Conservation (phyloP, 1,140 invertebrate genomes). For the Drosophila grimshawi region DNA sequence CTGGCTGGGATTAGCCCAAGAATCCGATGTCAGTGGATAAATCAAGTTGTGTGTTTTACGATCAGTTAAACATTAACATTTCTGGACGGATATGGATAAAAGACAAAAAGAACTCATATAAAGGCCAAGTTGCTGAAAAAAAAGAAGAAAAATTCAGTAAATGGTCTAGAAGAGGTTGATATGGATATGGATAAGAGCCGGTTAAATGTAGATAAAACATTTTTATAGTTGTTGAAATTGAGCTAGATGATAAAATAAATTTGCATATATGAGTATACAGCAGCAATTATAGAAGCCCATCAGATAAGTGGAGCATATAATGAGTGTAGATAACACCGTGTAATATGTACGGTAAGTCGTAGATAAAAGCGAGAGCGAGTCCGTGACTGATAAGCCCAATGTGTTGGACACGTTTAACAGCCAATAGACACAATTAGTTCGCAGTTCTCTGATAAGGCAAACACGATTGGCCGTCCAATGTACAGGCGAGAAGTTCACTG, state of each 20-base stretch:
- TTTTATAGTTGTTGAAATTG: neutral
- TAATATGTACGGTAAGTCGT: neutral
- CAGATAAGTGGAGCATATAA: neutral
- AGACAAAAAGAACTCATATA: slow-evolving; percentile 1
- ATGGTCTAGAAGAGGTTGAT: neutral
- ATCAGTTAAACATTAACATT: too few relatives aligned
- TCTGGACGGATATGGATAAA: neutral
- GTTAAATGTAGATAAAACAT: neutral
- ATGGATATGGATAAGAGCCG: neutral
- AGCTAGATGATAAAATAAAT: neutral
- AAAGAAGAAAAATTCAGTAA: neutral
- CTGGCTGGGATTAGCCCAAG: neutral
- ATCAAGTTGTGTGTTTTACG: neutral
- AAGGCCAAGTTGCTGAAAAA: neutral
- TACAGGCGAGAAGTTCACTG: slow-evolving; percentile 11
- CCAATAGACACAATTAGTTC: slow-evolving; percentile 1
- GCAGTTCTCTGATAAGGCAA: slow-evolving; percentile 1
- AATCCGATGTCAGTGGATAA: neutral
- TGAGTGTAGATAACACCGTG: neutral
- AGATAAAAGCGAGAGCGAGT: neutral
- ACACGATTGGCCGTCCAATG: slow-evolving; percentile 43
- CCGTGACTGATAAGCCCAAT: slow-evolving; percentile 10
- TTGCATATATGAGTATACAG: neutral
- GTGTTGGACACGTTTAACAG: neutral
- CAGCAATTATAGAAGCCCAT: neutral